phyloP scores from a whole-genome alignment of 1,140 invertebrate genomes.

The Leptinotarsa defecta region DNA sequence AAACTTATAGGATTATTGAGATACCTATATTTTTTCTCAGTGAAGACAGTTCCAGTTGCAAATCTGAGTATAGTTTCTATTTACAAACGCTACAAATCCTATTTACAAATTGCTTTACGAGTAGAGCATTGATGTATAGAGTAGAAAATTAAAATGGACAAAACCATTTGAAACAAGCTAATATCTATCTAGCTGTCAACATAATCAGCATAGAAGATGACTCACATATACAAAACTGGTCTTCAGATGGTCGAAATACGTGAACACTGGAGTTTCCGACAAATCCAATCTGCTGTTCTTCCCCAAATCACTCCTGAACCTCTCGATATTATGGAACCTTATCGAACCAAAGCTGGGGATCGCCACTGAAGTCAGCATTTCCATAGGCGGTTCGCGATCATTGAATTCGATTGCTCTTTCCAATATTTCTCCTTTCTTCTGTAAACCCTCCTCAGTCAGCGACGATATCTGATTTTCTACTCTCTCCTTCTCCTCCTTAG shows the following conservation, averaged over 20 bases:
- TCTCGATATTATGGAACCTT: slow-evolving; percentile 68
- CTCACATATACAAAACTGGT: slow-evolving; percentile 87
- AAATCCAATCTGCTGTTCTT: slow-evolving; percentile 67
- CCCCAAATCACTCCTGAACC: slow-evolving; percentile 62
- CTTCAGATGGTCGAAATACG: slow-evolving; percentile 78
- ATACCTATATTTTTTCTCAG: too few relatives aligned
- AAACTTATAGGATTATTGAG: too few relatives aligned
- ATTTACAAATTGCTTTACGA: too few relatives aligned
- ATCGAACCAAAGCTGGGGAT: slow-evolving; percentile 73
- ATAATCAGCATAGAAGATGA: slow-evolving; percentile 38
- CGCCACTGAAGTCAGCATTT: slow-evolving; percentile 69
- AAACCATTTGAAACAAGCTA: too few relatives aligned
- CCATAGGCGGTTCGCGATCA: slow-evolving; percentile 72
- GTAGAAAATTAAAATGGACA: too few relatives aligned
- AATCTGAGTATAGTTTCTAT: too few relatives aligned
- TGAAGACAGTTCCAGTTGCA: too few relatives aligned
- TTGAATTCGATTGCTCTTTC: slow-evolving; percentile 75
- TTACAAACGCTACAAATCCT: too few relatives aligned
- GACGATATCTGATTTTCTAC: slow-evolving; percentile 66
- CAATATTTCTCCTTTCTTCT: slow-evolving; percentile 65
- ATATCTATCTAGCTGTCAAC: too few relatives aligned
- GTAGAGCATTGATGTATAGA: too few relatives aligned
- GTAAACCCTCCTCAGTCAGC: slow-evolving; percentile 72
- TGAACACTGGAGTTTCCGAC: slow-evolving; percentile 70
- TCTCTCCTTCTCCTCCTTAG: slow-evolving; percentile 69